Evolutionary conservation across 92 coral and sea anemone genomes (phyloP).

Genomic region (Zoanthus sociatus): DNA sequence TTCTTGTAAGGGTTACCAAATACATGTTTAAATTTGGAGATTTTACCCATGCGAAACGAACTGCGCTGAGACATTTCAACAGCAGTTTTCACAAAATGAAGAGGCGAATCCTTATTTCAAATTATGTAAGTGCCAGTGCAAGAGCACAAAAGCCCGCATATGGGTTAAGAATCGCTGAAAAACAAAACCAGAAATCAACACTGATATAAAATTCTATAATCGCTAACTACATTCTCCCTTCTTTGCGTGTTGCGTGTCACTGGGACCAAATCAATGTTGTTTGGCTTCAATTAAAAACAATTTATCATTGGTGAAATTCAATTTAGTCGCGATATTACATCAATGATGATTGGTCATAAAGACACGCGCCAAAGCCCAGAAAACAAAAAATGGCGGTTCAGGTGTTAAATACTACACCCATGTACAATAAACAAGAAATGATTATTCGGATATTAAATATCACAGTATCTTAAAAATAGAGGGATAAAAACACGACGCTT

Average conservation of each 20-base stretch:
- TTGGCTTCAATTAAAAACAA: not conserved
- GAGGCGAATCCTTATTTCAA: constrained; percentile 17
- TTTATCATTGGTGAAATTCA: constrained; percentile 23
- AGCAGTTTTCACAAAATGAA: not conserved
- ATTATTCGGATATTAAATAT: too few relatives aligned
- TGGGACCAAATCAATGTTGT: constrained; percentile 26
- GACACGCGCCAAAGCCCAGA: constrained; percentile 56
- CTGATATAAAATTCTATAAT: constrained; percentile 13
- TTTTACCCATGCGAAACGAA: constrained; percentile 78
- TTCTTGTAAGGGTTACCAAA: constrained; percentile 93
- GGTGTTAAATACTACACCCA: too few relatives aligned
- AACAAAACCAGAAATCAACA: constrained; percentile 30
- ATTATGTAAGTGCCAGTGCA: not conserved
- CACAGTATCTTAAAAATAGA: too few relatives aligned
- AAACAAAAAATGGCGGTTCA: constrained; percentile 7
- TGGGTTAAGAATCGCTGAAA: constrained; percentile 37
- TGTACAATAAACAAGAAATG: too few relatives aligned
- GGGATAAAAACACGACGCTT: too few relatives aligned
- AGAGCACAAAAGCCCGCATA: constrained; percentile 30
- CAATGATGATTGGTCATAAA: constrained; percentile 36
- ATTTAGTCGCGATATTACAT: constrained; percentile 14
- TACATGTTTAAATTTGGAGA: constrained; percentile 95
- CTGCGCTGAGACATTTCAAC: constrained; percentile 62
- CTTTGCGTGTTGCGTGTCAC: constrained; percentile 47
- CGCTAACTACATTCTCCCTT: not conserved